A percentile compares a stretch with the other conserved stretches of the same genome.
These are phyloP conservation scores for Dugesia japonica DNA, from an alignment of 2,888 invertebrate genomes.

Conservation along the genomic window DNA sequence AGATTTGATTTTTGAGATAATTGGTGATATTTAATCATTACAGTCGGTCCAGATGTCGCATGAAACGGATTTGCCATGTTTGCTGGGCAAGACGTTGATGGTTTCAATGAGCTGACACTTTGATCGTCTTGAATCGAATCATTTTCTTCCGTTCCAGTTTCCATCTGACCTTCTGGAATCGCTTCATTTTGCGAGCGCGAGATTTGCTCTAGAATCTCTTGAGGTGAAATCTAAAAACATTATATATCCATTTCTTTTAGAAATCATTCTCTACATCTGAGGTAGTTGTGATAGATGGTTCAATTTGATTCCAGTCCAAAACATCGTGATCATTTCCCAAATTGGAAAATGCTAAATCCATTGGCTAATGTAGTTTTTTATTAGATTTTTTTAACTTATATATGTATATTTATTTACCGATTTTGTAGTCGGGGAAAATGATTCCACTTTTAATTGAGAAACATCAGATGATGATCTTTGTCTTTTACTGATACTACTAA, in stretches of 20 bases:
- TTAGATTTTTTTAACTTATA: neutral
- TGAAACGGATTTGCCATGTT: slow-evolving; percentile 3
- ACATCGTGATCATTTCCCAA: neutral
- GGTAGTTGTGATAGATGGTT: slow-evolving; percentile 20
- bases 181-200: neutral
- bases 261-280: slow-evolving; percentile 16
- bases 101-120: neutral
- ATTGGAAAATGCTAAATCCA: neutral
- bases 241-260: too few species aligned
- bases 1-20: neutral
- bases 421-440: neutral
- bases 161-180: neutral
- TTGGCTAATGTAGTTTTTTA: neutral
- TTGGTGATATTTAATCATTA: slow-evolving; percentile 3
- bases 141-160: neutral
- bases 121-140: slow-evolving; percentile 15
- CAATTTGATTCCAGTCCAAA: slow-evolving; percentile 16
- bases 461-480: neutral
- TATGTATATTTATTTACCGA: neutral
- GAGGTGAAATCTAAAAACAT: neutral
- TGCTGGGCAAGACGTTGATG: neutral
- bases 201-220: slow-evolving; percentile 10
- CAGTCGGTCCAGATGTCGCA: neutral
- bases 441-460: neutral
- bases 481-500: neutral